These are phyloP conservation scores for Ctenoplectra terminalis DNA, from an alignment of 1,140 invertebrate species.

Conservation along the genomic window DNA sequence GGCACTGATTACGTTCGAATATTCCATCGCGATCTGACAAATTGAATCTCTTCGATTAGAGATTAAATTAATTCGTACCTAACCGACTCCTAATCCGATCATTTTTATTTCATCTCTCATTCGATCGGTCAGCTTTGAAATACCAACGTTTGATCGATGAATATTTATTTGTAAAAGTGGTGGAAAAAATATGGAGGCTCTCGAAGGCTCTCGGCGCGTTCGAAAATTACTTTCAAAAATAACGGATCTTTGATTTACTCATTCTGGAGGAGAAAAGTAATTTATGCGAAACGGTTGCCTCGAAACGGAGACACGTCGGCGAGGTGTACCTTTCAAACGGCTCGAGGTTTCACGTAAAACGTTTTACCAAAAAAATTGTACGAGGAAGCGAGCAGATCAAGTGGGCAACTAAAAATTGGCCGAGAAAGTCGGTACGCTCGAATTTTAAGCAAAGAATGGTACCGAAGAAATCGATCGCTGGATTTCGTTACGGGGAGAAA, in stretches of 20 bases:
- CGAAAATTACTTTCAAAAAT: conserved; percentile 42
- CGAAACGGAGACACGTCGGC: neutral
- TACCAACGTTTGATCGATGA: neutral
- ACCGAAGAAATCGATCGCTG: neutral
- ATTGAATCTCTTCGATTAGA: neutral
- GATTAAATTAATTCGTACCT: neutral
- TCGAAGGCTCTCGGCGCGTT: neutral
- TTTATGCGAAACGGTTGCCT: conserved; percentile 12
- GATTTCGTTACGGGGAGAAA: neutral
- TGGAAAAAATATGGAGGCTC: neutral
- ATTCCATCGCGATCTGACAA: neutral
- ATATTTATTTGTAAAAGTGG: neutral
- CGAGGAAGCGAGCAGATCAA: neutral
- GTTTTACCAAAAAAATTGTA: neutral
- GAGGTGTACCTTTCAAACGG: neutral
- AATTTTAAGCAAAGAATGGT: neutral
- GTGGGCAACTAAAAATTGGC: neutral
- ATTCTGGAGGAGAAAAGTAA: conserved; percentile 28
- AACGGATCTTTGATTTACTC: conserved; percentile 32
- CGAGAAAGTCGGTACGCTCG: neutral
- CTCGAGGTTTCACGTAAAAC: neutral
- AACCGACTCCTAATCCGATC: neutral
- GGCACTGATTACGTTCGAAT: neutral
- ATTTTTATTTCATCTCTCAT: too few species aligned
- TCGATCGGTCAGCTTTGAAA: neutral